These are phyloP conservation scores for Entomyzon cyanotis DNA, from an alignment of 2,113 vertebrate genomes.

Conservation along the genomic window DNA sequence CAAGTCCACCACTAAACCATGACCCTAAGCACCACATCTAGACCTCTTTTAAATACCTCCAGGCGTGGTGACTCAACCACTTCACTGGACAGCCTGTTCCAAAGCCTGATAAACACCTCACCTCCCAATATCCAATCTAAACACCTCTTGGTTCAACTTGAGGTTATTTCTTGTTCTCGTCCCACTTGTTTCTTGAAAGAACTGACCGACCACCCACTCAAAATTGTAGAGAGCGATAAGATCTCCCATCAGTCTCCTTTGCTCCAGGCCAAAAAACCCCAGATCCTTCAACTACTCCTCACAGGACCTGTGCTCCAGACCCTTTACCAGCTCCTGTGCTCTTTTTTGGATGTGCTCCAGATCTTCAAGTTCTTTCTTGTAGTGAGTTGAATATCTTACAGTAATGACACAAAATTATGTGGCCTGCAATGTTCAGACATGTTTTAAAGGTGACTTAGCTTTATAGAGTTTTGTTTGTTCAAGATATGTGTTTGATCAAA, in stretches of 20 bases:
- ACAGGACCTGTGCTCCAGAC: neutral
- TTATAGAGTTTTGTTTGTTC: neutral
- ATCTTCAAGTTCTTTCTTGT: neutral
- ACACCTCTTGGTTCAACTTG: neutral
- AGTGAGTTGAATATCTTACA: neutral
- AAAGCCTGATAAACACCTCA: neutral
- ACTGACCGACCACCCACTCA: fast-evolving
- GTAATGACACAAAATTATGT: neutral
- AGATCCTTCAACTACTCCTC: neutral
- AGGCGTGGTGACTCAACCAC: neutral
- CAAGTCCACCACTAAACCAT: neutral
- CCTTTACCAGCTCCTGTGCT: neutral
- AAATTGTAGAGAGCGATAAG: neutral
- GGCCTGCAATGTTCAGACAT: neutral
- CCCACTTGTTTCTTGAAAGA: neutral
- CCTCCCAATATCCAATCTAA: neutral
- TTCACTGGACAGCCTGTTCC: neutral
- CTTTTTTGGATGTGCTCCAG: neutral
- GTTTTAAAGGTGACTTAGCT: neutral
- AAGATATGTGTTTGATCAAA: neutral
- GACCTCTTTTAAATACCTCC: neutral
- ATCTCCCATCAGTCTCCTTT: neutral
- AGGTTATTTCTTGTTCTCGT: neutral
- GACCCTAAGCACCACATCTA: neutral
- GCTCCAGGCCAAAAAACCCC: neutral